phyloP scores from a whole-genome alignment of 2,113 vertebrate species.

The Zapus hudsonius region DNA sequence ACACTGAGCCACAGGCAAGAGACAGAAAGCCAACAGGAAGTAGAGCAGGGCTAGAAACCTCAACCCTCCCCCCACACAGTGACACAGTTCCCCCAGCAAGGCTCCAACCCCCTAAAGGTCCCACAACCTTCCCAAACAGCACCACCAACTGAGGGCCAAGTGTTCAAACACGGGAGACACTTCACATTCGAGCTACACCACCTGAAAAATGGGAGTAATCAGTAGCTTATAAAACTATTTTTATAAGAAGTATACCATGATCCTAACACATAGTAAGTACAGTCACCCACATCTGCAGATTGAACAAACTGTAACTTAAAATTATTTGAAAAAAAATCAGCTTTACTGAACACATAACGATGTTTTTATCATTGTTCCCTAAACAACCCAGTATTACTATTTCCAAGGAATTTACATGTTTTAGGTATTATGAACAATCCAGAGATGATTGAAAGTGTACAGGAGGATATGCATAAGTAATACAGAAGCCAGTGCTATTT shows the following conservation, averaged over 20 bases:
- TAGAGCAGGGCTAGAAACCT: too few relatives aligned
- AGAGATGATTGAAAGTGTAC: background rate
- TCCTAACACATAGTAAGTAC: background rate
- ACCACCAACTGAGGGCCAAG: too few relatives aligned
- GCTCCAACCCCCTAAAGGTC: too few relatives aligned
- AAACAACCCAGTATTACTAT: background rate
- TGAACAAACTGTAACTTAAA: background rate
- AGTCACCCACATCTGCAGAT: background rate
- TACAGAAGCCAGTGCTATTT: background rate
- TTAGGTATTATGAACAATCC: background rate
- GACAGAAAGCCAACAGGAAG: too few relatives aligned
- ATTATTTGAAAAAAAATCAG: background rate
- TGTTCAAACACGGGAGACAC: too few relatives aligned
- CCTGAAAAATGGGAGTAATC: background rate
- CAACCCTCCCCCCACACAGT: too few relatives aligned
- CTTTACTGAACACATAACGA: background rate
- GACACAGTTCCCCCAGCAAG: too few relatives aligned
- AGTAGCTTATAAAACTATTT: background rate
- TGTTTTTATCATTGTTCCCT: background rate
- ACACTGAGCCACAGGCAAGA: too few relatives aligned
- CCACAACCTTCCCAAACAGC: too few relatives aligned
- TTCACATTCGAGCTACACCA: too few relatives aligned
- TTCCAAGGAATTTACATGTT: background rate
- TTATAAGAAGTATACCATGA: background rate
- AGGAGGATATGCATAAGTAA: background rate